Evolutionary conservation across 1,140 invertebrate genomes (phyloP), one percentile per base, ranked within the genome.

Genomic region (Zaprionus davidi): DNA sequence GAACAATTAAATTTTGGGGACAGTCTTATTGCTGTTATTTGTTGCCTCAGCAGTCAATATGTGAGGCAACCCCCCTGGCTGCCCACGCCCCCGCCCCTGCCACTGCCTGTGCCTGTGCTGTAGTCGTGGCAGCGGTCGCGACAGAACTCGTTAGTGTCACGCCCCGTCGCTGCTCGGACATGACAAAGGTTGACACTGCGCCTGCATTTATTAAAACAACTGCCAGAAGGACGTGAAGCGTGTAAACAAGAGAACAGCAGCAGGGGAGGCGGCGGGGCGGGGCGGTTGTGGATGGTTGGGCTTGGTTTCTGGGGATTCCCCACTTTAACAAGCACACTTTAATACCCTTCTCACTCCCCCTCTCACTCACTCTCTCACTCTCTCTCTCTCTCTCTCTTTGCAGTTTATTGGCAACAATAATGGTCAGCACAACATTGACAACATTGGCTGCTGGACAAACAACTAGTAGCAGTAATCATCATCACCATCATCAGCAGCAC

Each of bases 351-450:
- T 9, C n/a, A 9, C 7, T 15, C 51, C 6, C 2, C 7, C 6
- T 22, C 46, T 49, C 17, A n/a, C n/a, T n/a, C n/a, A n/a, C n/a
- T n/a, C n/a, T 22, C 24, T 28, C 13, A 20, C 20, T 15, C 24
- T 28, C 53, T 11, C 59, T 22, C 41, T 28, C 41, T 34, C 26
- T 28, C 4, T 36, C 28, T 12, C 3, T 63, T 84, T 85, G 41
- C 91, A 92, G 91, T 87, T 90, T 82, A 90, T 91, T 92, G 91
- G 82, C 81, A 91, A 84, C 88, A 92, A 92, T 92, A 91, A 92
- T 92, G 91, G 91, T 92, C 84, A 92, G 91, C 91, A 92, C 91
- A 92, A 84, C 87, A 92, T 90, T 92, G 91, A 91, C 87, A 76
- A 91, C 91, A 91, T 86, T 91, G 78, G 82, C 85, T 87, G 91